Base-by-base conservation (phyloP, 2,888 invertebrate genomes). In the Pheosia tremula region DNA sequence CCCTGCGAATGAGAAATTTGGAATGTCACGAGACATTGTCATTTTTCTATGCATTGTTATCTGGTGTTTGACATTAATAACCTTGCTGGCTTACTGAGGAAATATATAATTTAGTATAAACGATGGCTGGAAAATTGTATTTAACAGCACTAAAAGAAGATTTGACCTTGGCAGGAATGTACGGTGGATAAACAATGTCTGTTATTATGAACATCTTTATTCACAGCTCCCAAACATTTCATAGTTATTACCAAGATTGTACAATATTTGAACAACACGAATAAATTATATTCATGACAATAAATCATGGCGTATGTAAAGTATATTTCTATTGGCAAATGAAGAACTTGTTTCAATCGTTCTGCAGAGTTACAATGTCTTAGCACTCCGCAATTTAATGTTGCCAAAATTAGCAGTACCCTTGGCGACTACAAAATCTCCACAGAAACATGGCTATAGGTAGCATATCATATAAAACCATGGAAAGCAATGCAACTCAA, bases 1-100 rank as follows among this genome's bases (percentile, higher is more conserved):
- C 59, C 62, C 54, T 24, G 24, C 63, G 50, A 54, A 56, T 56
- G 41, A 39, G 39, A 54, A 57, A 38, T 24, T 24, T 24, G 36
- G 57, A 49, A 49, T 49, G 13, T 49, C 49, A n/a, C 13, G n/a
- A n/a, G 49, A 49, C n/a, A 6, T 49, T 9, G 49, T n/a, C 49
- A 49, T 49, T 49, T 49, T 9, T 49, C 49, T 13, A 5, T 49
- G n/a, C 5, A n/a, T 24, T 24, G 24, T 24, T 24, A 24, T 24
- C 24, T 24, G 10, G n/a, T 49, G 4, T 49, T 49, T 13, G 13
- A 49, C 49, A 9, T 8, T 47, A 49, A n/a, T 49, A 13, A 13
- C 11, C 49, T 49, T 49, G 13, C n/a, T 13, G 49, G 10, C 24
- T 24, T 24, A 24, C 24, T 24, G 24, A 9, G 10, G 9, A 4